Base-by-base conservation (phyloP, 2,797 vertebrate species). In the Enteromius unitaeniatus region DNA sequence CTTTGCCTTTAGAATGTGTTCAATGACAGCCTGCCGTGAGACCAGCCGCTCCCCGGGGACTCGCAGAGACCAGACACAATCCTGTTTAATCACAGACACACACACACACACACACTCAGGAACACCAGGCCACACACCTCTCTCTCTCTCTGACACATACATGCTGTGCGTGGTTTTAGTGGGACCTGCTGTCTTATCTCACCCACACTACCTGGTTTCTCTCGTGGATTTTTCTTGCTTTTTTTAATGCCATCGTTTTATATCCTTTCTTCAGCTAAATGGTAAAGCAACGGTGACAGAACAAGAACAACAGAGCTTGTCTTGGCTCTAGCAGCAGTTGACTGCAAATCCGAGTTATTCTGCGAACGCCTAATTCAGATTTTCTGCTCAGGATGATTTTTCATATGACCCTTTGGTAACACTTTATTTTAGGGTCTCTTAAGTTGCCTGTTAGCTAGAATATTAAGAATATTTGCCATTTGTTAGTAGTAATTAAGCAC, bases 21-120 rank as follows among this genome's bases (percentile, higher is more conserved):
- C 49, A 85, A 89, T 91, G 85, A 88, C 89, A 87, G 85, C 80
- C 88, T 89, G 82, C 87, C 87, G 87, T 91, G 88, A 82, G 92
- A 91, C 92, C 58, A 88, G 88, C 87, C 75, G 37, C 2, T 76
- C 76, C 86, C 68, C 89, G 90, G 70, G 91, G 87, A 86, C 72
- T 78, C 60, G 84, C 82, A 82, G 89, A 88, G 88, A 89, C 80
- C 83, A 87, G 77, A 88, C 76, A 76, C 83, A 88, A 88, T 86
- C 89, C 88, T 84, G 70, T 92, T 92, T 92, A 93, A 87, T 94
- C 88, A 87, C 90, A 89, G 91, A 89, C 90, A 91, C 79, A 79
- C 84, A 82, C 68, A 79, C 84, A 82, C 68, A 49, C 70, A 76
- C 70, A 53, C 34, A 73, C 26, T 51, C 34, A 68, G 55, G 3